Evolutionary conservation across 2,113 vertebrate genomes (phyloP).

Genomic region (Isurus oxyrinchus): DNA sequence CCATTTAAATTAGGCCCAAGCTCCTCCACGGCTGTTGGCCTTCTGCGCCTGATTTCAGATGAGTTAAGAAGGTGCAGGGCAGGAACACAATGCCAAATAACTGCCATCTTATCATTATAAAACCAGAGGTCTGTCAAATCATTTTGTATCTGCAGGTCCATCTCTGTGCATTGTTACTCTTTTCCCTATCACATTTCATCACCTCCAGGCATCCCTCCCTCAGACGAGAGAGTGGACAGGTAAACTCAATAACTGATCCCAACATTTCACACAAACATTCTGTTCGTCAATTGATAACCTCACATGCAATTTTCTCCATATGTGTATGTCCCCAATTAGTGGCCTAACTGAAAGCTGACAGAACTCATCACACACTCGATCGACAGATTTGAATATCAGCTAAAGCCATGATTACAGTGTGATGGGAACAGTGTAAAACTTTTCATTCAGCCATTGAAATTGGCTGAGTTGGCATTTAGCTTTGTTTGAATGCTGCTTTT

Average conservation of each 20-base stretch:
- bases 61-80: neutral
- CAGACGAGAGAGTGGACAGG: neutral
- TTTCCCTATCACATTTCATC: neutral
- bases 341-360: neutral
- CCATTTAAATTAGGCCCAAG: neutral
- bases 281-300: neutral
- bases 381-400: neutral
- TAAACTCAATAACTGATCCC: no score
- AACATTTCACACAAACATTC: neutral
- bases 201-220: neutral
- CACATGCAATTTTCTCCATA: neutral
- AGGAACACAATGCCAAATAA: neutral
- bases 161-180: neutral
- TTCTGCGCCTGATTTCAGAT: neutral
- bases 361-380: slow-evolving; percentile 6
- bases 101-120: neutral
- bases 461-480: neutral
- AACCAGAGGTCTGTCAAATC: neutral
- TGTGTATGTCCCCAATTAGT: neutral
- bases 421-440: neutral
- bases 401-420: neutral
- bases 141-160: neutral
- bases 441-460: neutral
- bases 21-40: neutral
- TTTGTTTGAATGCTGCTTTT: neutral